Evolutionary conservation across 2,797 vertebrate species (phyloP).

Genomic region (Enteromius afrohamiltoni): DNA sequence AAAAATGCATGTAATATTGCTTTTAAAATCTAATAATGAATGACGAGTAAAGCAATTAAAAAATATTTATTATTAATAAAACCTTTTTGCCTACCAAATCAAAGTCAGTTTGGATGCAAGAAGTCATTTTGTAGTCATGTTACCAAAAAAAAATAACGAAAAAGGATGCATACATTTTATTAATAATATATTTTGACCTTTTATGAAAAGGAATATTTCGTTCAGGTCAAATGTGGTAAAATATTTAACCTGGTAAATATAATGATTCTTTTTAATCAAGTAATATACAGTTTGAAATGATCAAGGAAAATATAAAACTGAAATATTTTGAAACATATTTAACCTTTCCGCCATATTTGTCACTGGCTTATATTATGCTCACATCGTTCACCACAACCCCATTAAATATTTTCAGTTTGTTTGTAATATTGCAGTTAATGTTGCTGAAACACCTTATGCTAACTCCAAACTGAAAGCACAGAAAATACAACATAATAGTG

Average conservation of each 20-base stretch:
- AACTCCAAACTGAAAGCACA: not conserved
- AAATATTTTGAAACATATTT: not conserved
- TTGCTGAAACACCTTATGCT: constrained; percentile 3
- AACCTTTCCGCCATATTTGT: not conserved
- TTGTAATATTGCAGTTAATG: not conserved
- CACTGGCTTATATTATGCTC: not conserved
- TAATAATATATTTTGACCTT: not conserved
- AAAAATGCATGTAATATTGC: not conserved
- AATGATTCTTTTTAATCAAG: not conserved
- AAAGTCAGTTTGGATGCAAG: not conserved
- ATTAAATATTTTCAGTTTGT: not conserved
- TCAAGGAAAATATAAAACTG: not conserved
- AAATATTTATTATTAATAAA: not conserved
- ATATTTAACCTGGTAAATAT: not conserved
- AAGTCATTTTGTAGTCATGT: not conserved
- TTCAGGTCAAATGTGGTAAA: not conserved
- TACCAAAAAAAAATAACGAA: not conserved
- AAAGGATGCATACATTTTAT: not conserved
- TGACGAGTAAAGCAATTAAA: not conserved
- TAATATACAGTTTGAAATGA: not conserved
- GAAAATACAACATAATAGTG: not conserved
- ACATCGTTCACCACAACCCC: not conserved
- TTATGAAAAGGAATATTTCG: not conserved
- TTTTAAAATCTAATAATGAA: not conserved
- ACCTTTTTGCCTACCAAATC: not conserved